Conservation (phyloP, 1,140 invertebrate species). For the Limonius californicus region DNA sequence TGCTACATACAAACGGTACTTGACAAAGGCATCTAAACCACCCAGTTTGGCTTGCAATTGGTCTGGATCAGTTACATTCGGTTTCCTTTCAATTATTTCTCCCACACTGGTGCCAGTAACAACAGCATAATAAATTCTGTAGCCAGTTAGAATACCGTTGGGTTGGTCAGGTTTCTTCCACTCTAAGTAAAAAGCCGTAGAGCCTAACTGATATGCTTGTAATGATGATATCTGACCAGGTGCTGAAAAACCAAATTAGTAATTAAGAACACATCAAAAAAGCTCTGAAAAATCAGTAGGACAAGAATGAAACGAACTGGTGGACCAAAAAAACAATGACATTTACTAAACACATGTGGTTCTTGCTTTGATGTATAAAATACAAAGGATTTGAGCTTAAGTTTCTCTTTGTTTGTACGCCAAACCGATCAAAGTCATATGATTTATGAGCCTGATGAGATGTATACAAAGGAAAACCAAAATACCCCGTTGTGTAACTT, state of each 20-base stretch:
- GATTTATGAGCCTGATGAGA: too few species aligned
- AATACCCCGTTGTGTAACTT: too few species aligned
- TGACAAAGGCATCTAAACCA: constrained; percentile 76
- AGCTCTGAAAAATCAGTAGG: too few species aligned
- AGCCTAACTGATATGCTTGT: constrained; percentile 80
- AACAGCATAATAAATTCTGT: constrained; percentile 85
- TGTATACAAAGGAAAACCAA: too few species aligned
- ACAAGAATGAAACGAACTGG: too few species aligned
- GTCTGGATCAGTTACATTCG: constrained; percentile 72
- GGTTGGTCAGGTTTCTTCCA: constrained; percentile 92
- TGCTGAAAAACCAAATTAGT: constrained; percentile 48
- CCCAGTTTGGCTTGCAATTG: constrained; percentile 79
- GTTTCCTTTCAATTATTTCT: constrained; percentile 54
- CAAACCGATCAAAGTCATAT: too few species aligned
- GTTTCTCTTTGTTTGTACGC: too few species aligned
- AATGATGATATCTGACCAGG: constrained; percentile 84
- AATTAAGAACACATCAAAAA: too few species aligned
- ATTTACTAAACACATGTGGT: too few species aligned
- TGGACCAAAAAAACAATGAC: too few species aligned
- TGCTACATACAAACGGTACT: constrained; percentile 81
- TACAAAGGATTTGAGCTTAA: too few species aligned
- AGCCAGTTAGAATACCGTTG: constrained; percentile 91
- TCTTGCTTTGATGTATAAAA: too few species aligned
- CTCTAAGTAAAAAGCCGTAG: constrained; percentile 79
- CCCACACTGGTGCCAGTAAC: constrained; percentile 70